Evolutionary conservation across 2,888 invertebrate species (phyloP).

Genomic region (Thecocarcelia acutangulata): DNA sequence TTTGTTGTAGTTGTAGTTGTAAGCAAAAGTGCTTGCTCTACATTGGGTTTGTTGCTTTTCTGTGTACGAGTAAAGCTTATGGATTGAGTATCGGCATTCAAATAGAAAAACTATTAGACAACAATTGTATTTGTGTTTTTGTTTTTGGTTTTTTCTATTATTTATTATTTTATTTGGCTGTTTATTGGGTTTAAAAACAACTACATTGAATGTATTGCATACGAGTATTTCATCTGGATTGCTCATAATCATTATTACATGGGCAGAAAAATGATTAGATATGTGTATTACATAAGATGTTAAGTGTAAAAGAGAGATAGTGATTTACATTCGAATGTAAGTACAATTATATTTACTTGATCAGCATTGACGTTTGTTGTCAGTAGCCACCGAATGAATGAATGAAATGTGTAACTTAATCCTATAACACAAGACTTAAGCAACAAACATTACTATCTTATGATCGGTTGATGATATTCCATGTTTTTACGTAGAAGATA

Average conservation of each 20-base stretch:
- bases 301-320: slow-evolving; percentile 14
- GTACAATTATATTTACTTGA: not conserved
- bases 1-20: slow-evolving; percentile 18
- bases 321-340: not conserved
- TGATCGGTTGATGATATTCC: not conserved
- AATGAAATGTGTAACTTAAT: slow-evolving; percentile 44
- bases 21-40: slow-evolving; percentile 54
- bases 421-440: slow-evolving; percentile 52
- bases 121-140: slow-evolving; percentile 25
- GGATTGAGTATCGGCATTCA: slow-evolving; percentile 2
- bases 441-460: slow-evolving; percentile 35
- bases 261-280: slow-evolving; percentile 22
- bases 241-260: slow-evolving; percentile 27
- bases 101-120: slow-evolving; percentile 61
- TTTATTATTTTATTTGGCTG: slow-evolving; percentile 24
- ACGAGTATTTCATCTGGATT: not conserved
- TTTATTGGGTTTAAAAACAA: slow-evolving; percentile 28
- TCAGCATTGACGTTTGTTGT: slow-evolving; percentile 1
- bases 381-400: no score
- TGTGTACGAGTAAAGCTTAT: slow-evolving; percentile 27
- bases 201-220: slow-evolving; percentile 35
- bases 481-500: not conserved
- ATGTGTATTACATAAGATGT: slow-evolving; percentile 51
- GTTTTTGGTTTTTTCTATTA: no score
- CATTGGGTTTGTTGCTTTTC: slow-evolving; percentile 46